Conservation (phyloP, 2,888 invertebrate species). For the Tholera decimalis region DNA sequence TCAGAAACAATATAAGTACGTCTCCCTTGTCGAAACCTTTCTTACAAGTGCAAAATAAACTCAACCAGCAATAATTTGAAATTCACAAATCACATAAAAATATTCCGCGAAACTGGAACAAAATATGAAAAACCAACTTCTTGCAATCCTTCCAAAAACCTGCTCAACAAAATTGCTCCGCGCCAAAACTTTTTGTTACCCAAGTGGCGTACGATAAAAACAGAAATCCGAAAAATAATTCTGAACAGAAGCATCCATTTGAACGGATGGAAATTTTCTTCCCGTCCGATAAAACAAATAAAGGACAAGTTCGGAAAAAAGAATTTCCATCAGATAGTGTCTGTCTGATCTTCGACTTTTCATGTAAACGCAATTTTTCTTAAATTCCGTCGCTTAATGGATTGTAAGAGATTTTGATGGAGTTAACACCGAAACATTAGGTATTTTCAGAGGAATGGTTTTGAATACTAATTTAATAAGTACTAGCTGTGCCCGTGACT, state of each 20-base stretch:
- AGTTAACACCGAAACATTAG: slow-evolving; percentile 17
- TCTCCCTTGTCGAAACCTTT: neutral
- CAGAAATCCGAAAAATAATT: slow-evolving; percentile 62
- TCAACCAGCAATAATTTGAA: slow-evolving; percentile 6
- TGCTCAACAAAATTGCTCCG: slow-evolving; percentile 51
- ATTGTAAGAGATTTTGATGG: slow-evolving; percentile 42
- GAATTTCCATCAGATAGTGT: slow-evolving; percentile 60
- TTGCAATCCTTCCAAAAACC: slow-evolving; percentile 41
- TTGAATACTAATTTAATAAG: slow-evolving; percentile 14
- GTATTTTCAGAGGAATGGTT: neutral
- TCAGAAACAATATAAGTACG: no score
- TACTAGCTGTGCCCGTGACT: no score
- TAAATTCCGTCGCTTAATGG: slow-evolving; percentile 40
- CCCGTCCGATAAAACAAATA: slow-evolving; percentile 63
- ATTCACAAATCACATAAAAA: slow-evolving; percentile 36
- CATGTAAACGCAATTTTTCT: slow-evolving; percentile 48
- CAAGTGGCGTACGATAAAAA: slow-evolving; percentile 57
- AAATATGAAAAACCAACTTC: slow-evolving; percentile 40
- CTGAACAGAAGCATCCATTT: slow-evolving; percentile 50
- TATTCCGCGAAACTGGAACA: slow-evolving; percentile 22
- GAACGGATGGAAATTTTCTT: slow-evolving; percentile 57
- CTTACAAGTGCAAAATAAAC: slow-evolving; percentile 9
- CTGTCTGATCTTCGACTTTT: slow-evolving; percentile 49
- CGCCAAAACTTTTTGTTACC: slow-evolving; percentile 56
- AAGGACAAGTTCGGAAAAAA: slow-evolving; percentile 58